These are phyloP conservation scores for Thymallus thymallus DNA, from an alignment of 2,113 vertebrate species.

Conservation along the genomic window DNA sequence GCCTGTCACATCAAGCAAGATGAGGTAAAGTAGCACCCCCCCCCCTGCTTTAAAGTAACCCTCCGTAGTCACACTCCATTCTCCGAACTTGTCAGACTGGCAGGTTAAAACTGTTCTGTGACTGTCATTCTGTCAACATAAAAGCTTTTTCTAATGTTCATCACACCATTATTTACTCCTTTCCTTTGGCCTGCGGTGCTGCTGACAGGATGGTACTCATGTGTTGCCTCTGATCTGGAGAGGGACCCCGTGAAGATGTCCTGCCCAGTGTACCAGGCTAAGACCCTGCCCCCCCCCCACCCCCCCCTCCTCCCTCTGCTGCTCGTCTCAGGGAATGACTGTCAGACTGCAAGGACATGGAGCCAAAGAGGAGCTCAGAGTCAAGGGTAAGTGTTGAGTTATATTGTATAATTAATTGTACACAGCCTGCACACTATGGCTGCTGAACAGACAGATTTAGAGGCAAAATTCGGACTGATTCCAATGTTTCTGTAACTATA, in stretches of 20 bases:
- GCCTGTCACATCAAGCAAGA: slow-evolving; percentile 52
- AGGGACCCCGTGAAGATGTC: slow-evolving; percentile 50
- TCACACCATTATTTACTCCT: not conserved
- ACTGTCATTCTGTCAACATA: no score
- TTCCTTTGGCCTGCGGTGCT: no score
- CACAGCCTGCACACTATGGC: not conserved
- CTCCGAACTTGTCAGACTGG: no score
- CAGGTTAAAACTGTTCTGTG: not conserved
- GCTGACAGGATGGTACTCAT: slow-evolving; percentile 38
- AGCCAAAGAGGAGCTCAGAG: slow-evolving; percentile 18
- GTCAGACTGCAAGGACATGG: slow-evolving; percentile 23
- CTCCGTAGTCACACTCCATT: not conserved
- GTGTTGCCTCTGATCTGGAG: slow-evolving; percentile 63
- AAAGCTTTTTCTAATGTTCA: not conserved
- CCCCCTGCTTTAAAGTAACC: not conserved
- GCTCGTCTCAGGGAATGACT: slow-evolving; percentile 33
- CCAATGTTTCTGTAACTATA: not conserved
- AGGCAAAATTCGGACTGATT: not conserved
- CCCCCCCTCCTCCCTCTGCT: slow-evolving; percentile 52
- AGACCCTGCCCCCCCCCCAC: not conserved
- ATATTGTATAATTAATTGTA: not conserved
- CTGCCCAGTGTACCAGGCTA: slow-evolving; percentile 40
- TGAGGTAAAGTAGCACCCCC: slow-evolving; percentile 37
- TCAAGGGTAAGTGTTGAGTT: slow-evolving; percentile 49
- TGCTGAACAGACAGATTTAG: not conserved